phyloP scores from a whole-genome alignment of 2,113 vertebrate genomes.

The Gallinago jamesoni region DNA sequence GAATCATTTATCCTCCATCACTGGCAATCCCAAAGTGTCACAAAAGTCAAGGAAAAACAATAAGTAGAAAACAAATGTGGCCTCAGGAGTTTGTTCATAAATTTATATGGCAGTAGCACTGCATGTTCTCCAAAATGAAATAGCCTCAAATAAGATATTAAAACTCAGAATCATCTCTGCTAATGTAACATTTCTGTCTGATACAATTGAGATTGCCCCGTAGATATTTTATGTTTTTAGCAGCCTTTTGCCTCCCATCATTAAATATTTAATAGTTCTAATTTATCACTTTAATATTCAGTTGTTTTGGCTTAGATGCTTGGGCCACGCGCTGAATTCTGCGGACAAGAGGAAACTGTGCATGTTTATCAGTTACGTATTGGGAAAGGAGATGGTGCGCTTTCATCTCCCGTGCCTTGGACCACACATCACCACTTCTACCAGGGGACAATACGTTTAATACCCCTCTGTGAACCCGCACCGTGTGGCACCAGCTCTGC shows the following conservation, averaged over 20 bases:
- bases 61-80: conserved; percentile 44
- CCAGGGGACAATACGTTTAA: not conserved
- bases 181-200: conserved; percentile 34
- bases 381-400: not conserved
- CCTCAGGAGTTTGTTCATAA: conserved; percentile 36
- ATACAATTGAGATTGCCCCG: conserved; percentile 33
- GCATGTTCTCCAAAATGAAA: not conserved
- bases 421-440: accelerated
- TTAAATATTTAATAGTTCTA: conserved; percentile 65
- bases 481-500: not conserved
- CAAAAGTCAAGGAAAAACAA: conserved; percentile 57
- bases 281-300: conserved; percentile 61
- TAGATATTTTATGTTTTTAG: conserved; percentile 42
- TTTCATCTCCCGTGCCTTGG: not conserved
- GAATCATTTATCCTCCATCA: conserved; percentile 14
- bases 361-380: not conserved
- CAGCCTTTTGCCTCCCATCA: conserved; percentile 12
- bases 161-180: conserved; percentile 8
- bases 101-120: conserved; percentile 50
- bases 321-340: not conserved
- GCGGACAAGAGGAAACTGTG: not conserved
- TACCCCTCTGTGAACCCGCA: not conserved
- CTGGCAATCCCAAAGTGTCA: conserved; percentile 33
- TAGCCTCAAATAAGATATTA: conserved; percentile 17
- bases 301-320: not conserved